Conservation (phyloP, 2,113 vertebrate genomes). For the Phyllostomus discolor region DNA sequence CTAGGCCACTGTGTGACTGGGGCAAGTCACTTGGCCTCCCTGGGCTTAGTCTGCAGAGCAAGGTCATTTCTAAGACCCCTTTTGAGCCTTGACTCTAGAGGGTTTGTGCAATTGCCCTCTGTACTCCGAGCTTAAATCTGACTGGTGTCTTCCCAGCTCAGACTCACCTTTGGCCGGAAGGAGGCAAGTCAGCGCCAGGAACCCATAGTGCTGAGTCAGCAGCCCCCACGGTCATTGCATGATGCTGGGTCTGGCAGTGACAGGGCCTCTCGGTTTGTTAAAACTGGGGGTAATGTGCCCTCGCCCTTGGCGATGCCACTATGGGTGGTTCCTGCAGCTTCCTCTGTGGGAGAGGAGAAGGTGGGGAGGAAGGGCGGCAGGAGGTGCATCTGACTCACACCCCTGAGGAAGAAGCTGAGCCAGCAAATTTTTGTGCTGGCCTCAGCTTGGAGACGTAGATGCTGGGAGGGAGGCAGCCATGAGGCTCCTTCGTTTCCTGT, state of each 20-base stretch:
- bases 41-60: neutral
- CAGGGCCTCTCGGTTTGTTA: neutral
- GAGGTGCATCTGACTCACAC: neutral
- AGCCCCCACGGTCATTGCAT: rapidly evolving
- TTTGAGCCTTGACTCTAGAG: neutral
- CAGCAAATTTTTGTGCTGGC: slow-evolving; percentile 1
- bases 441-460: neutral
- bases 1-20: neutral
- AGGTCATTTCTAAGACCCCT: neutral
- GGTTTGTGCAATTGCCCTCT: neutral
- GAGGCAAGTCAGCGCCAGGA: neutral
- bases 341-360: slow-evolving; percentile 1
- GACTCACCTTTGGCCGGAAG: neutral
- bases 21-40: neutral
- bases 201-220: neutral
- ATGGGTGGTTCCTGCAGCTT: neutral
- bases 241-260: neutral
- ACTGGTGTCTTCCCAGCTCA: neutral
- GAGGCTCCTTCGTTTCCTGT: neutral
- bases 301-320: neutral
- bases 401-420: neutral
- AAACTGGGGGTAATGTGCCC: neutral
- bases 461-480: neutral
- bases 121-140: neutral
- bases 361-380: neutral